Percentiles rank a stretch among this genome's conserved stretches.
These are phyloP conservation scores for Scaptomyza reducta DNA, from an alignment of 2,888 invertebrate genomes.

Conservation along the genomic window DNA sequence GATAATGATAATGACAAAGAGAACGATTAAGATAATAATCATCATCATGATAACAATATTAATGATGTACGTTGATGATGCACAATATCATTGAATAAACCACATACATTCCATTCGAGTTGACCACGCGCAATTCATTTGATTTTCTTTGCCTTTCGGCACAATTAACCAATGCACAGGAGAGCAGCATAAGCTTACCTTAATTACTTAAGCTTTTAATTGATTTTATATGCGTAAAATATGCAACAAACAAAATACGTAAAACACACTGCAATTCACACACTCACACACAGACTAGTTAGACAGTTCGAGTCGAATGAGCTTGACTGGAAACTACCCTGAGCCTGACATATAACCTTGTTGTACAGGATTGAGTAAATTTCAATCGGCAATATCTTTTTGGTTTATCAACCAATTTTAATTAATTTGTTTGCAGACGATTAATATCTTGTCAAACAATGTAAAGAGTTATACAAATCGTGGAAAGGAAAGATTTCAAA, in stretches of 20 bases:
- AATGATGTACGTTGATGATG: not conserved
- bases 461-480: too few relatives aligned
- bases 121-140: not conserved
- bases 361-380: too few relatives aligned
- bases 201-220: constrained; percentile 52
- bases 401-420: not conserved
- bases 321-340: too few relatives aligned
- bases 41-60: constrained; percentile 3
- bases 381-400: too few relatives aligned
- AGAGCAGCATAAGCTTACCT: not conserved
- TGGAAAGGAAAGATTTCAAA: not conserved
- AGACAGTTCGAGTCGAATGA: too few relatives aligned
- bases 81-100: not conserved
- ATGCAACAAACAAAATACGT: not conserved
- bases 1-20: constrained; percentile 11
- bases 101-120: not conserved
- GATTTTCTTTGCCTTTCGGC: not conserved
- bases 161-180: not conserved
- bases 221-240: constrained; percentile 34
- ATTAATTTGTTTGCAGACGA: not conserved
- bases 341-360: too few relatives aligned
- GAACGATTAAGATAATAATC: not conserved
- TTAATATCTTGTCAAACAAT: not conserved
- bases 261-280: too few relatives aligned
- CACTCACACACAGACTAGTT: too few relatives aligned